These are phyloP conservation scores for Desmophyllum pertusum DNA, from an alignment of 92 coral and sea anemone genomes.

Conservation along the genomic window DNA sequence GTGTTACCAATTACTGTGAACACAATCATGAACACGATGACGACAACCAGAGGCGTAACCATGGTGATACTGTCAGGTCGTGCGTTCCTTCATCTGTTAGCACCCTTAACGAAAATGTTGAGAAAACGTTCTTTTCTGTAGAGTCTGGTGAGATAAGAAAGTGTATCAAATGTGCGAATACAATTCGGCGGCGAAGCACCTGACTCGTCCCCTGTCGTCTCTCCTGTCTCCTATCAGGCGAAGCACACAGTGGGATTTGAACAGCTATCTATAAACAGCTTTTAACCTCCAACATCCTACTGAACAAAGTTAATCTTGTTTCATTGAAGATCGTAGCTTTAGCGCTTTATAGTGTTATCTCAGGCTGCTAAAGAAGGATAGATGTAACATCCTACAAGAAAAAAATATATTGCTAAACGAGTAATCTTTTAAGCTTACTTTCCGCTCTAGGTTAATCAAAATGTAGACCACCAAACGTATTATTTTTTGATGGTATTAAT, in stretches of 20 bases:
- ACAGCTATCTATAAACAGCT: not conserved
- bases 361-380: not conserved
- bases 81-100: not conserved
- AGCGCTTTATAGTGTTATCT: not conserved
- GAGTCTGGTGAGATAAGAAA: not conserved
- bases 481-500: not conserved
- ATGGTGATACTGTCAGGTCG: slow-evolving; percentile 8
- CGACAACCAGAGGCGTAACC: slow-evolving; percentile 39
- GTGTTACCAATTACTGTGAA: slow-evolving; percentile 67
- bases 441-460: not conserved
- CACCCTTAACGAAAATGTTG: not conserved
- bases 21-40: slow-evolving; percentile 57
- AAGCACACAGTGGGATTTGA: not conserved
- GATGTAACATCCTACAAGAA: not conserved
- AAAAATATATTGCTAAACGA: not conserved
- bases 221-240: too few species aligned
- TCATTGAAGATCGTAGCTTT: not conserved
- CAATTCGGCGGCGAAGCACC: too few species aligned
- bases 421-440: not conserved
- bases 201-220: too few species aligned
- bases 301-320: not conserved
- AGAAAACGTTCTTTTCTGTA: not conserved
- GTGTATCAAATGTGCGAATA: too few species aligned
- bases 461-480: not conserved
- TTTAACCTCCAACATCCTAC: not conserved